Percentiles rank a stretch among this genome's conserved stretches.
Conservation (phyloP, 2,797 vertebrate species). For the Enteromius paludinosus region DNA sequence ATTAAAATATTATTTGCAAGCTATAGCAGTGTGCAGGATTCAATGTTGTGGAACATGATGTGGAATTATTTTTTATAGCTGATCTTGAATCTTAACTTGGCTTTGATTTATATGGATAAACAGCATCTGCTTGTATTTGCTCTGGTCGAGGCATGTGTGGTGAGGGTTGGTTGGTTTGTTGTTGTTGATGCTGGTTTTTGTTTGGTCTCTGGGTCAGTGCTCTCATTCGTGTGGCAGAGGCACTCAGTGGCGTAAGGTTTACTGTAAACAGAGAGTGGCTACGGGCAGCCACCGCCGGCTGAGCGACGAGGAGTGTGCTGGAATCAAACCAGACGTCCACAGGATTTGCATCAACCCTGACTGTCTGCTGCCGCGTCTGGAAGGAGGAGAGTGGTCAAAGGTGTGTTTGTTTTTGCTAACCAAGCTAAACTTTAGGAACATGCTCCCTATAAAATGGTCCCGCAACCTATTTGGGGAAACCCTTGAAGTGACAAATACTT, state of each 20-base stretch:
- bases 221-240: constrained; percentile 88
- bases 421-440: neutral
- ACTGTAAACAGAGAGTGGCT: constrained; percentile 87
- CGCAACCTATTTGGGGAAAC: neutral
- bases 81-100: neutral
- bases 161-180: neutral
- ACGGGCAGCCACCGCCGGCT: constrained; percentile 84
- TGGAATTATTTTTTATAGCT: neutral
- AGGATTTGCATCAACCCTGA: constrained; percentile 82
- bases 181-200: constrained; percentile 35
- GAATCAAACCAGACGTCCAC: constrained; percentile 71
- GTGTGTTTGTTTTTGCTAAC: constrained; percentile 64
- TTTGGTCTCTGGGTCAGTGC: constrained; percentile 75
- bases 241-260: constrained; percentile 82
- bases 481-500: neutral
- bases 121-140: neutral
- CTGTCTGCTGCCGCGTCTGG: constrained; percentile 80
- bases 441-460: neutral
- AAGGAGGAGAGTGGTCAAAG: constrained; percentile 86
- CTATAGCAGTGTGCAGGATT: neutral
- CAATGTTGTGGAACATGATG: neutral
- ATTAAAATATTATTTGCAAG: neutral
- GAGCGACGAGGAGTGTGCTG: constrained; percentile 76
- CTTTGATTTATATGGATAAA: neutral
- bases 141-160: constrained; percentile 3